Evolutionary conservation across 1,140 invertebrate species (phyloP).

Genomic region (Hydropsyche tenuis): DNA sequence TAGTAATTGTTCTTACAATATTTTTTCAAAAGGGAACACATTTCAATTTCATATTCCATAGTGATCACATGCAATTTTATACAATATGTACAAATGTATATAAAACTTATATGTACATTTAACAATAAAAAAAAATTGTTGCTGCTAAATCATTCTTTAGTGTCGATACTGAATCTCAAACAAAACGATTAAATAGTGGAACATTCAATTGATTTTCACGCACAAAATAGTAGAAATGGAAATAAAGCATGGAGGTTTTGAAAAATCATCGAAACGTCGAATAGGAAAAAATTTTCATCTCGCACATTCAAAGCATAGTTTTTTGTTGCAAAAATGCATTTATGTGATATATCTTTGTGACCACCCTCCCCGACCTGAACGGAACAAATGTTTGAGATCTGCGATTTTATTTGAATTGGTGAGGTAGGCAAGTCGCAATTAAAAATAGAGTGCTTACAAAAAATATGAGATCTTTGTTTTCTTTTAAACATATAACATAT

Average conservation of each 20-base stretch:
- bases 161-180: too few relatives aligned
- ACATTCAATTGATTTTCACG: too few relatives aligned
- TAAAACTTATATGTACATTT: background rate
- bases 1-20: background rate
- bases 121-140: too few relatives aligned
- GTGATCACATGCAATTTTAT: constrained; percentile 3
- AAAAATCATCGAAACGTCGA: too few relatives aligned
- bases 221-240: too few relatives aligned
- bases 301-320: too few relatives aligned
- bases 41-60: constrained; percentile 1
- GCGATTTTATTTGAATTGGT: constrained; percentile 42
- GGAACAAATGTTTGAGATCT: constrained; percentile 43
- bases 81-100: constrained; percentile 11
- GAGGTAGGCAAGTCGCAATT: constrained; percentile 48
- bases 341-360: constrained; percentile 12
- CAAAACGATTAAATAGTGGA: too few relatives aligned
- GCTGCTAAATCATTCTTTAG: too few relatives aligned
- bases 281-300: too few relatives aligned
- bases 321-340: constrained; percentile 5
- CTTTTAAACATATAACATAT: constrained; percentile 10
- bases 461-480: constrained; percentile 47
- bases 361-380: constrained; percentile 3
- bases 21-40: background rate
- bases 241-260: too few relatives aligned
- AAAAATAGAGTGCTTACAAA: constrained; percentile 45